Percentiles rank a stretch among this genome's conserved stretches.
Conservation (phyloP, 2,888 invertebrate species). For the Machimus rusticus region DNA sequence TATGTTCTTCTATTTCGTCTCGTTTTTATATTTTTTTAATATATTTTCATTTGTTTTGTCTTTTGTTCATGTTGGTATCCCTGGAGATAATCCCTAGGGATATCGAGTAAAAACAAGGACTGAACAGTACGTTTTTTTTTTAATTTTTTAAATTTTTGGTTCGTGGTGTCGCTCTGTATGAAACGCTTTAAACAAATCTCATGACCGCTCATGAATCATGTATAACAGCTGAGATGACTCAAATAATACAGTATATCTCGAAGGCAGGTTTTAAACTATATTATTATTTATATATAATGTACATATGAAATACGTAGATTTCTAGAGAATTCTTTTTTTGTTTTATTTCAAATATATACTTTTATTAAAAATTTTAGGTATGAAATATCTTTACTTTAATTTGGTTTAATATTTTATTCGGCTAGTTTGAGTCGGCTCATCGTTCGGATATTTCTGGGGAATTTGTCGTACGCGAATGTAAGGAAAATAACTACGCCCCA, state of each 20-base stretch:
- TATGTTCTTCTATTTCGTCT: slow-evolving; percentile 16
- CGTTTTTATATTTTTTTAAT: slow-evolving; percentile 10
- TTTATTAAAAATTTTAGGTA: slow-evolving; percentile 47
- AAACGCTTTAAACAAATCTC: slow-evolving; percentile 27
- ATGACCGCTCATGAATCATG: not conserved
- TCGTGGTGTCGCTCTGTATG: slow-evolving; percentile 5
- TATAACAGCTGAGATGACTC: slow-evolving; percentile 28
- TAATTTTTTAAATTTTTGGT: not conserved
- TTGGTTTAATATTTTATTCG: slow-evolving; percentile 39
- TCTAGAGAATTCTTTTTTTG: slow-evolving; percentile 46
- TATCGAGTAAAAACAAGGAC: not conserved
- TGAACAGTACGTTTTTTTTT: not conserved
- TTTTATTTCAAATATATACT: slow-evolving; percentile 48
- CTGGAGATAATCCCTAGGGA: not conserved
- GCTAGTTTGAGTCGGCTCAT: slow-evolving; percentile 37
- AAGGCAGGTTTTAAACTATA: slow-evolving; percentile 49
- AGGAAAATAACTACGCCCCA: slow-evolving; percentile 18
- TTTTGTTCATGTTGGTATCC: not conserved
- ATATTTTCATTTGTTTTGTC: not conserved
- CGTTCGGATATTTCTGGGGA: slow-evolving; percentile 40
- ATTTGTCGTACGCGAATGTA: slow-evolving; percentile 32
- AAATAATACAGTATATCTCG: slow-evolving; percentile 42
- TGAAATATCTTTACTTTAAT: slow-evolving; percentile 49
- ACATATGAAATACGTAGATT: slow-evolving; percentile 45
- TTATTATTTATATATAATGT: slow-evolving; percentile 43